Evolutionary conservation across 2,888 invertebrate species (phyloP).

Genomic region (Scaptodrosophila latifasciaeformis): DNA sequence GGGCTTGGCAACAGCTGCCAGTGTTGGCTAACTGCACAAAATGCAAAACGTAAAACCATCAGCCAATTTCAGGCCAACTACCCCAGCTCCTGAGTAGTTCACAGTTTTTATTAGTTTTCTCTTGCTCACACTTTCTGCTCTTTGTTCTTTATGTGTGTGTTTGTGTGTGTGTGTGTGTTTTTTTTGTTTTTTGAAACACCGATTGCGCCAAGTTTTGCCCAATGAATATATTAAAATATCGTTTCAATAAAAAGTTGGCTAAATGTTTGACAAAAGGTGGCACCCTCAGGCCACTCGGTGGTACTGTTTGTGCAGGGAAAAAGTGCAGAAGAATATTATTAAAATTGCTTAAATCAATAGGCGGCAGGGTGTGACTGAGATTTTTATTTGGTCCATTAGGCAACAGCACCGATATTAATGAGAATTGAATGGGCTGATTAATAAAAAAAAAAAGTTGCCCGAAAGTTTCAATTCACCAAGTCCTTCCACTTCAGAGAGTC

Average conservation of each 20-base stretch:
- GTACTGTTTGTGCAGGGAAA: background rate
- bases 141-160: constrained; percentile 4
- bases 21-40: constrained; percentile 13
- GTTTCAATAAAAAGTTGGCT: constrained; percentile 39
- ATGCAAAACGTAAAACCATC: too few species aligned
- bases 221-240: constrained; percentile 60
- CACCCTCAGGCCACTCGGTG: background rate
- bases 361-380: background rate
- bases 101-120: constrained; percentile 1
- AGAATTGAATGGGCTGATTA: constrained; percentile 44
- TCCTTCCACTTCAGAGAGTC: too few species aligned
- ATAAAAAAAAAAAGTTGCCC: constrained; percentile 36
- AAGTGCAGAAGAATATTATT: constrained; percentile 29
- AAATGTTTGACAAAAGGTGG: constrained; percentile 26
- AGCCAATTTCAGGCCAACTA: too few species aligned
- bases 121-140: constrained; percentile 1
- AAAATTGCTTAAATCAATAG: constrained; percentile 47
- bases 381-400: background rate
- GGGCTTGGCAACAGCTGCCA: constrained; percentile 51
- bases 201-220: constrained; percentile 37
- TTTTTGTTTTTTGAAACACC: too few species aligned
- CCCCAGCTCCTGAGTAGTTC: constrained; percentile 2
- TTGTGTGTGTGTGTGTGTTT: too few species aligned
- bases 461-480: too few species aligned
- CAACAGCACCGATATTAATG: constrained; percentile 25